These are phyloP conservation scores for Galeruca laticollis DNA, from an alignment of 2,888 invertebrate species.

Conservation along the genomic window DNA sequence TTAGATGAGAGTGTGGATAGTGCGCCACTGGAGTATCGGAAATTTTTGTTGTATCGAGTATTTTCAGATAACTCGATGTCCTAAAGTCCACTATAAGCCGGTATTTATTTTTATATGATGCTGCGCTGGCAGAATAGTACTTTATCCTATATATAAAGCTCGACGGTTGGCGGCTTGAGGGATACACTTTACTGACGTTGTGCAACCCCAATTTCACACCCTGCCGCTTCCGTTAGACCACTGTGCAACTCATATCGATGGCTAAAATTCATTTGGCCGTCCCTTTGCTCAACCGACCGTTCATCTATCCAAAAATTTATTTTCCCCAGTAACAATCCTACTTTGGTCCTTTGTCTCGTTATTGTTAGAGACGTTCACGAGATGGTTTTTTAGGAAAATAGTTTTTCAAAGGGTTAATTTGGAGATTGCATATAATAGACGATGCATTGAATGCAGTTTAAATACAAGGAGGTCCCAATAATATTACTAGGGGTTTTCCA, in stretches of 20 bases:
- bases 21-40: conserved; percentile 14
- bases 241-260: conserved; percentile 64
- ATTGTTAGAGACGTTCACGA: conserved; percentile 16
- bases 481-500: no score
- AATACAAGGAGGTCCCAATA: not conserved
- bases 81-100: conserved; percentile 60
- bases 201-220: conserved; percentile 65
- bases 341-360: conserved; percentile 23
- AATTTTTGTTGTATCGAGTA: conserved; percentile 40
- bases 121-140: conserved; percentile 58
- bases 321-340: conserved; percentile 36
- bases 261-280: conserved; percentile 63
- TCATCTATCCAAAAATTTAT: conserved; percentile 43
- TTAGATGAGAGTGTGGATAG: not conserved
- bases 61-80: conserved; percentile 53
- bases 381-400: conserved; percentile 6
- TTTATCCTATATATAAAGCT: conserved; percentile 56
- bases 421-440: not conserved
- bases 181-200: conserved; percentile 61
- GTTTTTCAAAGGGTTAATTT: conserved; percentile 16
- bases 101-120: conserved; percentile 63
- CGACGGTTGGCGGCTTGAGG: conserved; percentile 41
- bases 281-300: conserved; percentile 53
- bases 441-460: not conserved
- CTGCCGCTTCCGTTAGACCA: conserved; percentile 59